Conservation (phyloP, 2,888 invertebrate genomes). For the Agonopterix heracliana region DNA sequence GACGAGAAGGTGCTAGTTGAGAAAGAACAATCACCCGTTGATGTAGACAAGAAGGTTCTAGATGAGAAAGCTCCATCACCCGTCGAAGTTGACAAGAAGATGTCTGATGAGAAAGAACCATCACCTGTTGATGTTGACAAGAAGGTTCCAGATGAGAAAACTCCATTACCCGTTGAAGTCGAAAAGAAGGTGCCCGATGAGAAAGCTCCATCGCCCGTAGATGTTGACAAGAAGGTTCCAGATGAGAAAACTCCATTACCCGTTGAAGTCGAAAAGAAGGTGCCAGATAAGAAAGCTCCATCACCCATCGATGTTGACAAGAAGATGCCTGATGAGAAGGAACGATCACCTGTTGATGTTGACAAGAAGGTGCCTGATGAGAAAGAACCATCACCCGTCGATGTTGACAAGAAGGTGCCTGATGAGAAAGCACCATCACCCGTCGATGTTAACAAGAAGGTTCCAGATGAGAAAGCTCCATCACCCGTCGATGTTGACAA, state of each 20-base stretch:
- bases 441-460: neutral
- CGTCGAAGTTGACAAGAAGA: neutral
- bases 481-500: conserved; percentile 1
- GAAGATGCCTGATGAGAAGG: neutral
- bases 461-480: conserved; percentile 2
- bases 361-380: no score
- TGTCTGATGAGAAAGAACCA: neutral
- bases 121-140: neutral
- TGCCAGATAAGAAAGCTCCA: conserved; percentile 4
- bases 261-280: neutral
- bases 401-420: no score
- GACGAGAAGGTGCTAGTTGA: neutral
- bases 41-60: neutral
- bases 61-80: neutral
- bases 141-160: no score
- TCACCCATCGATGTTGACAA: conserved; percentile 4
- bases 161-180: no score
- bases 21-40: neutral
- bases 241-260: neutral
- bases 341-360: no score
- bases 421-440: no score
- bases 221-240: no score
- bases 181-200: no score
- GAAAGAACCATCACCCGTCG: no score
- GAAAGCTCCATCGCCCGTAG: no score